phyloP scores from a whole-genome alignment of 2,113 vertebrate genomes.

The Morone chrysops region DNA sequence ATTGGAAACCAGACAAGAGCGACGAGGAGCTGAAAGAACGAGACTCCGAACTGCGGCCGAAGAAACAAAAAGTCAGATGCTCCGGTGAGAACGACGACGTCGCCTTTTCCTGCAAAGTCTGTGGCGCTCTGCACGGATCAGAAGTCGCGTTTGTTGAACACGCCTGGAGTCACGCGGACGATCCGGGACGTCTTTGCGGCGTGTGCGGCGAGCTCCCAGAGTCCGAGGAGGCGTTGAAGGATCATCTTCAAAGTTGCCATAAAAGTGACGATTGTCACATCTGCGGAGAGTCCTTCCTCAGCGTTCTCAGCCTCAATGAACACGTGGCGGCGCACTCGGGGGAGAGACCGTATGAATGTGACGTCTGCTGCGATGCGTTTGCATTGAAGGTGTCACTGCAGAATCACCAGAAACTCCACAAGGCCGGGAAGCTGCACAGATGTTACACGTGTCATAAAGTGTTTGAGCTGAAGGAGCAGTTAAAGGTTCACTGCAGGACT shows the following conservation, averaged over 20 bases:
- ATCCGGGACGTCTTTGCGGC: constrained; percentile 39
- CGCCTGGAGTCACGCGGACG: constrained; percentile 22
- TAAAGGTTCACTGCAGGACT: constrained; percentile 15
- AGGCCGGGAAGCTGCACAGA: background rate
- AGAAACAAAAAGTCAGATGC: background rate
- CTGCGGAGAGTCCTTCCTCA: constrained; percentile 42
- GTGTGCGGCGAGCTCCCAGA: constrained; percentile 30
- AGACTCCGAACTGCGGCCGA: background rate
- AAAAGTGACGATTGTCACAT: constrained; percentile 10
- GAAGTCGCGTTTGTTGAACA: constrained; percentile 19
- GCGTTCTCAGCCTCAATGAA: background rate
- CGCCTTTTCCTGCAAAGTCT: constrained; percentile 32
- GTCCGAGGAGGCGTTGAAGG: background rate
- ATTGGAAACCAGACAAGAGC: constrained; percentile 17
- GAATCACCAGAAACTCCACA: constrained; percentile 27
- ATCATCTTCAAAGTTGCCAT: constrained; percentile 40
- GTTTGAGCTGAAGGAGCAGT: constrained; percentile 24
- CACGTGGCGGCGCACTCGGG: constrained; percentile 2
- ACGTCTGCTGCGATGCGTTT: background rate
- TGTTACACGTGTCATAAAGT: constrained; percentile 31
- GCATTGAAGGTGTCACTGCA: background rate
- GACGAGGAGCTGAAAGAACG: background rate
- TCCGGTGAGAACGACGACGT: accelerated
- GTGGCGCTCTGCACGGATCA: background rate
- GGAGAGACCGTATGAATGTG: background rate